A percentile compares a stretch with the other conserved stretches of the same genome.
phyloP scores from a whole-genome alignment of 1,140 invertebrate genomes.

The Sycophila sp. region DNA sequence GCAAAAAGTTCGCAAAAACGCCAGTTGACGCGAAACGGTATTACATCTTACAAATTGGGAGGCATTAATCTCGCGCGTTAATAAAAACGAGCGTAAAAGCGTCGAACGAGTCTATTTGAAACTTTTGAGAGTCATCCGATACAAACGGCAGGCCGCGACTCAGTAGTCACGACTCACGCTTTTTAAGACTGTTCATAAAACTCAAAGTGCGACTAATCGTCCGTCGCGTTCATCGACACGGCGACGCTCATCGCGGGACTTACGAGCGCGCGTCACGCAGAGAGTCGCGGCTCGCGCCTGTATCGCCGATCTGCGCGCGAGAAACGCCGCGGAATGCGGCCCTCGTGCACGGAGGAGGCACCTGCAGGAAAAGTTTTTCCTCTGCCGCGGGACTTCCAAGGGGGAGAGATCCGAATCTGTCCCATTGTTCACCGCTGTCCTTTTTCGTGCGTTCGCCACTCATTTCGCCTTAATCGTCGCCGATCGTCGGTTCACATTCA shows the following conservation, averaged over 20 bases:
- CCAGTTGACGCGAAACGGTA: too few species aligned
- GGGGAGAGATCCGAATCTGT: not conserved
- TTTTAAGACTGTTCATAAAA: too few species aligned
- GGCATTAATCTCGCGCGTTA: too few species aligned
- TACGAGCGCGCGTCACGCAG: not conserved
- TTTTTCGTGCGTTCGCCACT: not conserved
- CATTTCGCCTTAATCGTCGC: not conserved
- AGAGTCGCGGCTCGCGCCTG: not conserved
- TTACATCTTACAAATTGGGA: too few species aligned
- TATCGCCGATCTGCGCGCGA: not conserved
- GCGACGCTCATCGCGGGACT: not conserved
- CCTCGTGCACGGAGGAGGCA: not conserved
- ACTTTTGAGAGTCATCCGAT: too few species aligned
- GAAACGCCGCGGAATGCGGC: not conserved
- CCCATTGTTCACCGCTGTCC: not conserved
- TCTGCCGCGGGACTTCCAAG: not conserved
- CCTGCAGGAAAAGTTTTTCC: not conserved
- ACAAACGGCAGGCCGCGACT: too few species aligned
- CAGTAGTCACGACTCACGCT: too few species aligned
- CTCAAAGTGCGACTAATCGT: too few species aligned
- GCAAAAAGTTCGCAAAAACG: too few species aligned
- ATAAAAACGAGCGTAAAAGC: too few species aligned
- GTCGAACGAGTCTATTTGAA: too few species aligned
- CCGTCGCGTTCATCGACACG: not conserved
- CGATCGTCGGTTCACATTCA: not conserved